phyloP scores from a whole-genome alignment of 2,888 invertebrate genomes.

The Thymelicus acteon region DNA sequence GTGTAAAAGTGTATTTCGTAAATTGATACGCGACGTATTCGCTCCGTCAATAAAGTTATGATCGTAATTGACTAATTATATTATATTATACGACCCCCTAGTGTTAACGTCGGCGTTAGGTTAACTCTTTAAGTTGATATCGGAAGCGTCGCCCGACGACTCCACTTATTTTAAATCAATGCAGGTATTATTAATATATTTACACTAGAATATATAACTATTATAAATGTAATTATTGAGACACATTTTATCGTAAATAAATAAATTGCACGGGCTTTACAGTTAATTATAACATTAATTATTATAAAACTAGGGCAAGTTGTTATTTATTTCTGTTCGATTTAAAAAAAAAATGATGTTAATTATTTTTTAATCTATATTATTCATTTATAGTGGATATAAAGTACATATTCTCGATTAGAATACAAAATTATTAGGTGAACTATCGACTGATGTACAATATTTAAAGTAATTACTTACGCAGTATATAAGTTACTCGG shows the following conservation, averaged over 20 bases:
- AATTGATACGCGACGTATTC: constrained; percentile 57
- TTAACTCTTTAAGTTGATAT: constrained; percentile 72
- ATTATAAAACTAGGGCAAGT: constrained; percentile 84
- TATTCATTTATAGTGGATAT: constrained; percentile 77
- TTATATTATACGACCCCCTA: constrained; percentile 75
- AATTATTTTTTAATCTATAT: constrained; percentile 81
- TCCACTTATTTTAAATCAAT: constrained; percentile 81
- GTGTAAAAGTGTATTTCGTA: constrained; percentile 81
- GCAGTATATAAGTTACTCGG: constrained; percentile 80
- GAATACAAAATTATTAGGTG: constrained; percentile 83
- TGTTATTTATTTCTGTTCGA: constrained; percentile 87
- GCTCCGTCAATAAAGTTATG: constrained; percentile 75
- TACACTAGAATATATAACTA: constrained; percentile 75
- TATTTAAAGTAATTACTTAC: constrained; percentile 82
- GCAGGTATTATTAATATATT: constrained; percentile 85
- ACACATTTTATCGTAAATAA: constrained; percentile 78
- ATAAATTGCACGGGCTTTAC: constrained; percentile 83
- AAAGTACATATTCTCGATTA: constrained; percentile 83
- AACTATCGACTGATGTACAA: constrained; percentile 84
- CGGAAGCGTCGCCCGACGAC: constrained; percentile 58
- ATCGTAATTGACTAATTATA: constrained; percentile 86
- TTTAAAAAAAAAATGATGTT: constrained; percentile 74
- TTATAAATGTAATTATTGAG: constrained; percentile 80
- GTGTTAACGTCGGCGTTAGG: constrained; percentile 71
- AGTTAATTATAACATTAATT: constrained; percentile 83